Evolutionary conservation across 2,797 vertebrate genomes (phyloP).

Genomic region (Phrynocephalus vlangalii): DNA sequence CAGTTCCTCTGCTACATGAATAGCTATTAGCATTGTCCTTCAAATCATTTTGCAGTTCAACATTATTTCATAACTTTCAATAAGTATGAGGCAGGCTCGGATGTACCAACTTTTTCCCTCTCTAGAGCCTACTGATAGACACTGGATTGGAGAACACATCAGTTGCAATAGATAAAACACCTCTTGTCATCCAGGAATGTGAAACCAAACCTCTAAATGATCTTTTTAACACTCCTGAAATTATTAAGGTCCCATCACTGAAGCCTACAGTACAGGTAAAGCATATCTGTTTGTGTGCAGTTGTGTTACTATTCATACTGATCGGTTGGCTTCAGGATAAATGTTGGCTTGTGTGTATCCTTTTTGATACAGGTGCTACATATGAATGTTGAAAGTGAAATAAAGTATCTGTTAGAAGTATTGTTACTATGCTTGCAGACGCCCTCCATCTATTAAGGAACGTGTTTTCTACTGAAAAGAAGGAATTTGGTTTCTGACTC

Average conservation of each 20-base stretch:
- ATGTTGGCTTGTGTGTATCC: background rate
- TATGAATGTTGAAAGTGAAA: background rate
- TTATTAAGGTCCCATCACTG: constrained; percentile 40
- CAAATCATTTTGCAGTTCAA: background rate
- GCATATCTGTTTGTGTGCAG: background rate
- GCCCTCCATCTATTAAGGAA: background rate
- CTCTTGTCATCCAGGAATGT: constrained; percentile 38
- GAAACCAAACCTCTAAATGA: constrained; percentile 88
- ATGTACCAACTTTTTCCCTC: background rate
- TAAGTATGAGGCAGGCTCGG: background rate
- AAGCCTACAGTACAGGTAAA: constrained; percentile 78
- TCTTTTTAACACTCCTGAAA: constrained; percentile 89
- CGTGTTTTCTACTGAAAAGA: no score
- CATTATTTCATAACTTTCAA: background rate
- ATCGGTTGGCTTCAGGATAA: background rate
- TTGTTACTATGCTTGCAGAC: background rate
- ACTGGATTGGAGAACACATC: constrained; percentile 59
- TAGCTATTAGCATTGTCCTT: background rate
- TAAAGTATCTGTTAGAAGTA: background rate
- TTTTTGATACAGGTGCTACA: background rate
- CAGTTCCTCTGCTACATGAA: background rate
- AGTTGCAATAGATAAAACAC: constrained; percentile 58
- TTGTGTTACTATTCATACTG: background rate
- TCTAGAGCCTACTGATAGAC: constrained; percentile 83
- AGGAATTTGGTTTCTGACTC: background rate